Evolutionary conservation across 2,888 invertebrate genomes (phyloP).

Genomic region (Machimus atricapillus): DNA sequence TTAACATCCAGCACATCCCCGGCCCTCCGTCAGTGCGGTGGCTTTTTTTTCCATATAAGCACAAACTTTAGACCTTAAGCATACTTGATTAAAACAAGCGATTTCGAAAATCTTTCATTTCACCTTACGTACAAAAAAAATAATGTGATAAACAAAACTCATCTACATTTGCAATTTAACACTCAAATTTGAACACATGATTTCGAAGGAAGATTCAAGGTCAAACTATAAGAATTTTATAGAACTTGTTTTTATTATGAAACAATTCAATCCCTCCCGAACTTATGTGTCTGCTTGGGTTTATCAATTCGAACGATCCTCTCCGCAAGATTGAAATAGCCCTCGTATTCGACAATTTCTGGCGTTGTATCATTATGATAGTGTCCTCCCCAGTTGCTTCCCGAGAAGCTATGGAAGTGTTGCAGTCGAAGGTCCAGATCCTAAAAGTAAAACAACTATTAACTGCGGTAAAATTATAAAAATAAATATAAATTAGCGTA

Average conservation of each 20-base stretch:
- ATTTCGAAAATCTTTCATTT: too few species aligned
- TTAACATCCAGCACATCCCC: too few species aligned
- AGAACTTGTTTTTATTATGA: background rate
- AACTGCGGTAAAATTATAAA: background rate
- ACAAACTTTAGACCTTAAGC: too few species aligned
- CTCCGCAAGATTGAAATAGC: conserved; percentile 83
- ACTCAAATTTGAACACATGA: background rate
- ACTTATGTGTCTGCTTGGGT: conserved; percentile 69
- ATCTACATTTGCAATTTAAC: background rate
- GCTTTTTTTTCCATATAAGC: background rate
- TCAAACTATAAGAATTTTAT: background rate
- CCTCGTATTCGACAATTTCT: conserved; percentile 83
- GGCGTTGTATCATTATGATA: conserved; percentile 97
- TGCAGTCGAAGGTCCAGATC: conserved; percentile 90
- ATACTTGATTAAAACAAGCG: too few species aligned
- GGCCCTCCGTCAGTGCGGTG: background rate
- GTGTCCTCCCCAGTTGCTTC: conserved; percentile 88
- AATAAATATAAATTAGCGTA: conserved; percentile 57
- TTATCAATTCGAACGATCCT: conserved; percentile 78
- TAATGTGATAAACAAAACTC: too few species aligned
- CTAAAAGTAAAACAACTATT: conserved; percentile 62
- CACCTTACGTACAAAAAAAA: too few species aligned
- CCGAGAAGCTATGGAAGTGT: conserved; percentile 93
- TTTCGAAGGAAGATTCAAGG: background rate
- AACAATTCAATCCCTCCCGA: conserved; percentile 76